Evolutionary conservation across 2,113 vertebrate genomes (phyloP), one percentile per base, ranked within the genome.

Genomic region (Argyrosomus japonicus): DNA sequence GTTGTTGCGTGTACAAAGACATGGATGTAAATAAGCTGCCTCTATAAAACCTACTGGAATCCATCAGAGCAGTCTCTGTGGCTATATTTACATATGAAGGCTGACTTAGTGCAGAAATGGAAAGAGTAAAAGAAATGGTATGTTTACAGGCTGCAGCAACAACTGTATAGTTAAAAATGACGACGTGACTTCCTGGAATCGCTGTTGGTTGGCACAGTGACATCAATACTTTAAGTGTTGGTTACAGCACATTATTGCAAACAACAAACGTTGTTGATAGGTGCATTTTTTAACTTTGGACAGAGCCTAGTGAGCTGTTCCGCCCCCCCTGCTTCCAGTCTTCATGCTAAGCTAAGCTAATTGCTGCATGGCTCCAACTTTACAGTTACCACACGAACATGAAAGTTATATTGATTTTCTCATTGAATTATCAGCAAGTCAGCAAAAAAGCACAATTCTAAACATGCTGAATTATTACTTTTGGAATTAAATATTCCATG

Each of bases 121-220:
- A 71, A 23, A 63, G 21, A 29, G 6, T 2, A 13, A 51, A 60
- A 72, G 4, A 71, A 21, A 48, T 18, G 1, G 32, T 7, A 40
- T 77, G 58, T 77, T 71, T 64, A 57, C 57, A 64, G 25, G 15
- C 6, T 40, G 65, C 27, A 60, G n/a, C 56, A 11, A 45, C n/a
- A 14, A n/a, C 45, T 60, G 53, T 23, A 11, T 8, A 23, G 7
- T 64, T 25, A 36, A 51, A 63, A 40, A 53, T 36, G 1, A 15
- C 32, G 27, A 27, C 6, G 7, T 32, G 60, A 64, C 32, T 75
- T 43, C 73, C n/a, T 15, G 29, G n/a, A 64, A n/a, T 53, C 9
- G 11, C 14, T 4, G 9, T 5, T 11, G 17, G 17, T 11, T 6
- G 61, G 11, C 61, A n/a, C 23, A 17, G 23, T 58, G 13, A 29